Conservation (phyloP, 2,797 vertebrate genomes). For the Falco novaeseelandiae region DNA sequence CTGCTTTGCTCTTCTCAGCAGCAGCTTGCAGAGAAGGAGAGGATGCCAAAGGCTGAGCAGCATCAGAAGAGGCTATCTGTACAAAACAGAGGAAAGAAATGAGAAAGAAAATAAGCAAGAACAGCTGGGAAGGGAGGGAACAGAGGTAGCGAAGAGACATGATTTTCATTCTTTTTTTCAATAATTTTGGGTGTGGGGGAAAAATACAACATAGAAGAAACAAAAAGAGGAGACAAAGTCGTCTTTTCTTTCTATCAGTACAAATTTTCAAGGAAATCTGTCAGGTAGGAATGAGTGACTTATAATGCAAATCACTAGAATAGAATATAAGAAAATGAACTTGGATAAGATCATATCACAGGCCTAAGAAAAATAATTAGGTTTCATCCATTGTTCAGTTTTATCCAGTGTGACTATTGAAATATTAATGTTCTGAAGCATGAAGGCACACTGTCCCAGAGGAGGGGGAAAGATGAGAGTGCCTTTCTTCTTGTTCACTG, state of each 20-base stretch:
- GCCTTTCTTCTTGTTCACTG: constrained; percentile 52
- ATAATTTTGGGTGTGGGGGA: not conserved
- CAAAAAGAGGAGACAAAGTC: not conserved
- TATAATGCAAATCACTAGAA: constrained; percentile 37
- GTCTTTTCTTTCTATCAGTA: not conserved
- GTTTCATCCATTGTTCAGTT: constrained; percentile 44
- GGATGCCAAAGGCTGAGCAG: constrained; percentile 84
- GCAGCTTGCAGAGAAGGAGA: constrained; percentile 88
- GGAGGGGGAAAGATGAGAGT: not conserved
- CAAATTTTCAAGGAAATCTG: constrained; percentile 26
- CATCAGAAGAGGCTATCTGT: constrained; percentile 88
- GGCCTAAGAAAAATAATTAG: constrained; percentile 57
- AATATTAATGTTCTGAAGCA: constrained; percentile 64
- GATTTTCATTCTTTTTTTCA: constrained; percentile 3
- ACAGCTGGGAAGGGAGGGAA: constrained; percentile 55
- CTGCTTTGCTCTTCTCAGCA: constrained; percentile 89
- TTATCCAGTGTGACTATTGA: constrained; percentile 37
- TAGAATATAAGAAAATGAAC: constrained; percentile 48
- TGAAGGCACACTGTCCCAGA: constrained; percentile 25
- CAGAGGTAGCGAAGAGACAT: constrained; percentile 12
- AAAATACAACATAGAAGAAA: not conserved
- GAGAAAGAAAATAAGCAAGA: constrained; percentile 65
- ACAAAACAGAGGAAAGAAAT: constrained; percentile 69
- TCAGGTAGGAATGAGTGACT: constrained; percentile 5
- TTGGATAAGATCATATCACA: constrained; percentile 44